Conservation (phyloP, 1,140 invertebrate species). For the Plectrocnemia conspersa region DNA sequence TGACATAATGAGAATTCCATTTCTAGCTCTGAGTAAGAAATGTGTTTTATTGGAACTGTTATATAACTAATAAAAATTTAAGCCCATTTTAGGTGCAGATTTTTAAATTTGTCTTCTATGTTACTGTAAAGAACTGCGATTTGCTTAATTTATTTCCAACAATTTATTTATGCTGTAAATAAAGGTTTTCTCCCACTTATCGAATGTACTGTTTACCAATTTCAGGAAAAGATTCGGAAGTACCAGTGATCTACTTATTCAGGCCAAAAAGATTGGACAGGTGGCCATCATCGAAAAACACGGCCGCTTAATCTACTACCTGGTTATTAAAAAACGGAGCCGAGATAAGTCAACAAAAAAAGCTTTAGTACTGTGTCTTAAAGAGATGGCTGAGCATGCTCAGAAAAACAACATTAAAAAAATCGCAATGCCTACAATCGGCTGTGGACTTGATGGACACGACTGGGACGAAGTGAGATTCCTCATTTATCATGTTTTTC, state of each 20-base stretch:
- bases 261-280: constrained; percentile 49
- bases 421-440: constrained; percentile 56
- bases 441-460: constrained; percentile 60
- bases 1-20: too few relatives aligned
- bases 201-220: too few relatives aligned
- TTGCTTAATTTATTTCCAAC: too few relatives aligned
- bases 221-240: constrained; percentile 42
- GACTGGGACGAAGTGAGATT: constrained; percentile 55
- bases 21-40: too few relatives aligned
- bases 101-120: too few relatives aligned
- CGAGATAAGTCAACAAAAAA: constrained; percentile 48
- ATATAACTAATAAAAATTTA: too few relatives aligned
- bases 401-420: constrained; percentile 4
- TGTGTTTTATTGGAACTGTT: too few relatives aligned
- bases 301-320: constrained; percentile 55
- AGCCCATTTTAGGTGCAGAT: too few relatives aligned
- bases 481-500: constrained; percentile 52
- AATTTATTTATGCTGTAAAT: too few relatives aligned
- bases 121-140: too few relatives aligned
- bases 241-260: constrained; percentile 41
- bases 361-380: constrained; percentile 44
- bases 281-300: constrained; percentile 51
- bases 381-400: constrained; percentile 46
- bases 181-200: too few relatives aligned
- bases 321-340: constrained; percentile 48